phyloP scores from a whole-genome alignment of 2,888 invertebrate genomes.

The Bruchidius siliquastri region DNA sequence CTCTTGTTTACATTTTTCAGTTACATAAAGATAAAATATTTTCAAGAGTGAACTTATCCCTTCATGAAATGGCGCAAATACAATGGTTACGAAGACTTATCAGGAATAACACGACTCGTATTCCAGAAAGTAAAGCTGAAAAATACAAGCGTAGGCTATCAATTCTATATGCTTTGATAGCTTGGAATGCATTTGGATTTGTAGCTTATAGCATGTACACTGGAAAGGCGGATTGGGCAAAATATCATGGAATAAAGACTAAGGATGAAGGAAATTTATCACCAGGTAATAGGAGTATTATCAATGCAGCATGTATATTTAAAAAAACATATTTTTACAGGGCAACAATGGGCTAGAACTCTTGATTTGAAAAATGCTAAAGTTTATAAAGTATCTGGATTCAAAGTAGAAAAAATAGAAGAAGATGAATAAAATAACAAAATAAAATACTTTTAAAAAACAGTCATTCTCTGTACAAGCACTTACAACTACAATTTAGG shows the following conservation, averaged over 20 bases:
- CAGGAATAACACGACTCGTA: constrained; percentile 49
- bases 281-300: constrained; percentile 49
- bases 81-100: constrained; percentile 52
- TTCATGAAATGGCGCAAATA: constrained; percentile 23
- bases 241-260: constrained; percentile 59
- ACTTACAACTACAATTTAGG: constrained; percentile 13
- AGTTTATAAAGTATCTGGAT: constrained; percentile 54
- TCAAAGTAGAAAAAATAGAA: constrained; percentile 35
- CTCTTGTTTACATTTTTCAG: too few relatives aligned
- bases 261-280: constrained; percentile 55
- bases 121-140: constrained; percentile 51
- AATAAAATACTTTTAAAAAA: not conserved
- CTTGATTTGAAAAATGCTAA: constrained; percentile 56
- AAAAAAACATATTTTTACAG: constrained; percentile 44
- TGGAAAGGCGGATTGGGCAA: constrained; percentile 66
- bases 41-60: too few relatives aligned
- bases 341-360: constrained; percentile 53
- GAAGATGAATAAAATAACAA: not conserved
- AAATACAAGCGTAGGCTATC: constrained; percentile 61
- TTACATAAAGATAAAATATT: too few relatives aligned
- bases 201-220: constrained; percentile 55
- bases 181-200: constrained; percentile 69
- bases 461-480: not conserved
- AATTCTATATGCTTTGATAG: constrained; percentile 58
- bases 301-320: not conserved